These are phyloP conservation scores for Rhynchotus rufescens DNA, from an alignment of 2,797 vertebrate genomes.

Conservation along the genomic window DNA sequence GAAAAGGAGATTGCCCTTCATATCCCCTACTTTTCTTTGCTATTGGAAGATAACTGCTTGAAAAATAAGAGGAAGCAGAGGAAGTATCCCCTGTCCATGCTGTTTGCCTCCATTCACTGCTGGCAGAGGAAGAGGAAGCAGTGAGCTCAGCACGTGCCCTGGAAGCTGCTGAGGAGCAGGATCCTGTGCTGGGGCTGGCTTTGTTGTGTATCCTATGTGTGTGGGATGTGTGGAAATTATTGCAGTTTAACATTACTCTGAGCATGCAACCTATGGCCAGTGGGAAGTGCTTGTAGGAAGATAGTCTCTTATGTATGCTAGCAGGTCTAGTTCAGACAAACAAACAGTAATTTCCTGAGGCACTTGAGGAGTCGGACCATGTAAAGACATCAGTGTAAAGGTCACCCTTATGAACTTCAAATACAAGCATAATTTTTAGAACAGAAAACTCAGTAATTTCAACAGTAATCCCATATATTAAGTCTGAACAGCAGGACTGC, in stretches of 20 bases:
- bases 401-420: neutral
- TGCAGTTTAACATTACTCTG: neutral
- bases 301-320: neutral
- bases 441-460: neutral
- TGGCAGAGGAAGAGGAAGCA: neutral
- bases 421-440: neutral
- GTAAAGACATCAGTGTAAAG: neutral
- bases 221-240: neutral
- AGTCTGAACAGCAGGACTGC: neutral
- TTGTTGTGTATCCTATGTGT: neutral
- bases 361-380: neutral
- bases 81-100: neutral
- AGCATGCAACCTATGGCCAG: neutral
- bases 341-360: neutral
- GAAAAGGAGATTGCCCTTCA: slow-evolving; percentile 47
- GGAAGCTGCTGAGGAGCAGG: neutral
- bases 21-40: slow-evolving; percentile 47
- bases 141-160: neutral
- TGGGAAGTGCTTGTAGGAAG: neutral
- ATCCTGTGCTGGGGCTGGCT: neutral
- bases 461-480: neutral
- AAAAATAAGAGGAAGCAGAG: neutral
- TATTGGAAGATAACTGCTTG: slow-evolving; percentile 30
- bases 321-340: neutral
- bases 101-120: neutral